Evolutionary conservation across 2,888 invertebrate species (phyloP), one percentile per base, ranked within the genome.

Genomic region (Ophion ellenae): DNA sequence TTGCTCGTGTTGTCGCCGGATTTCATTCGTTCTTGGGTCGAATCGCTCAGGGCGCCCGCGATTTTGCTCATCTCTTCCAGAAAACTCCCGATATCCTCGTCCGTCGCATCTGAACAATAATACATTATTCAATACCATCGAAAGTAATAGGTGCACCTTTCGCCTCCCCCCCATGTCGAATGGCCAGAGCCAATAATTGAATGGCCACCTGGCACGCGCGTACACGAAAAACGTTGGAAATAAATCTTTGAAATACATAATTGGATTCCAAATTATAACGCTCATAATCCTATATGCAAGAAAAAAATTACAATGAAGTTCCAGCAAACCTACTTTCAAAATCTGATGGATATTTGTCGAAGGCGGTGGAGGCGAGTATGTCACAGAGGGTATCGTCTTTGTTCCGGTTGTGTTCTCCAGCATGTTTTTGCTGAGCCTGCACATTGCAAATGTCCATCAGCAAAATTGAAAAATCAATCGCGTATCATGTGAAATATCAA

Each of bases 21-120:
- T 73, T 92, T 93, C 24, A 89, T 87, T 57, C 85, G 87, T 63
- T 92, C 93, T 0, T 88, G 89, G 0, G 87, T 89, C 47, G 93
- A 90, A 88, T 90, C 90, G 85, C 93, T 93, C 28, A 92, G 75
- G 3, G 91, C 91, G 11, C 90, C 92, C 2, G 93, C 93, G 36
- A 93, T 92, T 87, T 93, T 94, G 81, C 92, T 94, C 90, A 94
- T 93, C 85, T 94, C 94, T 81, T 94, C 94, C 32, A 94, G 85
- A 76, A 94, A 92, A 84, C 93, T 93, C 61, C 93, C 93, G 59
- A 94, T 93, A 32, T 94, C 94, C 61, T 94, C 93, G 47, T 94
- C 94, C 10, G 93, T 93, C 2, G 93, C 93, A 90, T 92, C 93
- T 94, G 75, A 47, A 64, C 40, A 45, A 53, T 24, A 32, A 17